Evolutionary conservation across 2,113 vertebrate genomes (phyloP).

Genomic region (Procapra przewalskii): DNA sequence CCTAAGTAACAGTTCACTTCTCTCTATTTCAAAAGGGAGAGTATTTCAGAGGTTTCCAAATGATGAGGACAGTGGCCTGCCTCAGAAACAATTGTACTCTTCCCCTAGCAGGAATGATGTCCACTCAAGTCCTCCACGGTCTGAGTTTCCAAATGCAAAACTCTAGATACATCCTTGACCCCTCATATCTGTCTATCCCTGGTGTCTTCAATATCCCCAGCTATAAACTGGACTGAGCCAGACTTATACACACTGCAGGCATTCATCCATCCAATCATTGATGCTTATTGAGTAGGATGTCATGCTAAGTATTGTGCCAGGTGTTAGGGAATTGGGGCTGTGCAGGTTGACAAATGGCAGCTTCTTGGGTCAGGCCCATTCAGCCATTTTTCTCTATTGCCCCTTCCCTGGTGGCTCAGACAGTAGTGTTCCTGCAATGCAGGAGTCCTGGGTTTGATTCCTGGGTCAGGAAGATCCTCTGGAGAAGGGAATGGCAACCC

Average conservation of each 20-base stretch:
- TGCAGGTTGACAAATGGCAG: not conserved
- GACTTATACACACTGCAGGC: not conserved
- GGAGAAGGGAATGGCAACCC: not conserved
- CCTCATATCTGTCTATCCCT: accelerated
- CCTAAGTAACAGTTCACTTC: not conserved
- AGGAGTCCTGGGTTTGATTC: not conserved
- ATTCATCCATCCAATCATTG: accelerated
- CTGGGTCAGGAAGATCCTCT: accelerated
- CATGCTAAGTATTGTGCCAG: not conserved
- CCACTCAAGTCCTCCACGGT: not conserved
- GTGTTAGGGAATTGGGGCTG: not conserved
- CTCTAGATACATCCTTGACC: not conserved
- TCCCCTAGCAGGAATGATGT: not conserved
- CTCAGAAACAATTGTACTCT: not conserved
- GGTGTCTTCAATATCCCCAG: not conserved
- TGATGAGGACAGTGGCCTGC: not conserved
- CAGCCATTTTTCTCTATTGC: accelerated
- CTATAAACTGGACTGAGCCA: not conserved
- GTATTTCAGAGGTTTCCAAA: not conserved
- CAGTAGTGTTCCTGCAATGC: not conserved
- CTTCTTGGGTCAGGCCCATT: not conserved
- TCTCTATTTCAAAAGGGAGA: not conserved
- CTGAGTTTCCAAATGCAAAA: not conserved
- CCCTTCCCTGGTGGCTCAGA: not conserved
- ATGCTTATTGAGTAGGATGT: not conserved